Evolutionary conservation across 2,113 vertebrate genomes (phyloP).

Genomic region (Plecotus auritus): DNA sequence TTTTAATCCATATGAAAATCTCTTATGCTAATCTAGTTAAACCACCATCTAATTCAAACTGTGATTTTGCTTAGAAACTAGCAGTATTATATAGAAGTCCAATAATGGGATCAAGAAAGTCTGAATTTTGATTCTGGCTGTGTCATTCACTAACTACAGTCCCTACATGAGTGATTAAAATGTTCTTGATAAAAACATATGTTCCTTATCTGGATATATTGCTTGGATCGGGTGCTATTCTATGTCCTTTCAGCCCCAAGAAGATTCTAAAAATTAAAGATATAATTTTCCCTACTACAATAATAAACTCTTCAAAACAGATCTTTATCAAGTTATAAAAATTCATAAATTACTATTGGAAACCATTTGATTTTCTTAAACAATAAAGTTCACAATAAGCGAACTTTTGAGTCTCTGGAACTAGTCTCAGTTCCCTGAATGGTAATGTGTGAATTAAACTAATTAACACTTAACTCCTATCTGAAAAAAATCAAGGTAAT

Average conservation of each 20-base stretch:
- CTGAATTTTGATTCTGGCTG: neutral
- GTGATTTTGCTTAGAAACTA: neutral
- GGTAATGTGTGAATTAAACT: neutral
- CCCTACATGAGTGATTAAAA: neutral
- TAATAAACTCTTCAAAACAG: neutral
- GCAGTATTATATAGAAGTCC: neutral
- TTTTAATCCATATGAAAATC: neutral
- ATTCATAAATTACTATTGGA: neutral
- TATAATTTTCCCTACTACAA: neutral
- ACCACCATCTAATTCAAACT: neutral
- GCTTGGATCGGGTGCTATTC: neutral
- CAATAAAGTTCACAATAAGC: neutral
- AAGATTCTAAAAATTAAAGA: neutral
- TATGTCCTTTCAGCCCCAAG: neutral
- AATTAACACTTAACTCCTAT: neutral
- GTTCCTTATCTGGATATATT: neutral
- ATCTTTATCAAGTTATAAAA: neutral
- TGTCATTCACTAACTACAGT: neutral
- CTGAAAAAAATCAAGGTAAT: neutral
- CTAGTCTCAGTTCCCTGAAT: neutral
- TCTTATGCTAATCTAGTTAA: neutral
- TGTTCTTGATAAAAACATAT: neutral
- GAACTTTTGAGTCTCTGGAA: neutral
- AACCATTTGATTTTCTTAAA: neutral
- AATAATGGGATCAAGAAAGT: neutral